Base-by-base conservation (phyloP, 1,140 invertebrate genomes). In the Hypothenemus hampei region DNA sequence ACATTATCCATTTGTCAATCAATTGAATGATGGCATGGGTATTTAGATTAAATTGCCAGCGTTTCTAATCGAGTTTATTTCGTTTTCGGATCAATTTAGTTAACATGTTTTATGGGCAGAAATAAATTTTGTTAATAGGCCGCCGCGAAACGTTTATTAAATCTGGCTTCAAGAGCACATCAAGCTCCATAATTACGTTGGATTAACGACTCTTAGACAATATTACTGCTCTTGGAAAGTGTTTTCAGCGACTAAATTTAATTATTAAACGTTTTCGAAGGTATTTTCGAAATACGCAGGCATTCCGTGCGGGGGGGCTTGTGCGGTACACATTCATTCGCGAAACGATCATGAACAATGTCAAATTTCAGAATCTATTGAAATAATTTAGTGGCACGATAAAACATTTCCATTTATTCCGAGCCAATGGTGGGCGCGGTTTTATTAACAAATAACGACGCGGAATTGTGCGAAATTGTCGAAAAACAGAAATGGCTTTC, bases 381-480 rank as follows among this genome's bases (percentile, higher is more conserved):
- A 49, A 51, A 51, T 54, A 47, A n/a, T 58, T 58, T 58, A 45
- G 58, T 39, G 26, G 59, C 19, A 53, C 35, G 52, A 53, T 53
- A 57, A 57, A 61, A 54, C 45, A 54, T 51, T 54, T 40, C 39
- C 49, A 37, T 26, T 50, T 57, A 52, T 45, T 54, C 44, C 49
- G 13, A 15, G 49, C 41, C 37, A 22, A 49, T 45, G 44, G 35
- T 35, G 44, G 37, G 31, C 40, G 40, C 18, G 48, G 20, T 20
- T 41, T 49, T 36, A 26, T 58, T 52, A 36, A n/a, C n/a, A n/a
- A n/a, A 45, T 45, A 54, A 49, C 46, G 44, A 59, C 51, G 51
- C 47, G 48, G 45, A 59, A 49, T n/a, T 43, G 57, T 56, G 57
- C 43, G 46, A 59, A 59, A 57, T 40, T 49, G 21, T 11, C 21